These are phyloP conservation scores for Synchiropus splendidus DNA, from an alignment of 2,113 vertebrate species.

Conservation along the genomic window DNA sequence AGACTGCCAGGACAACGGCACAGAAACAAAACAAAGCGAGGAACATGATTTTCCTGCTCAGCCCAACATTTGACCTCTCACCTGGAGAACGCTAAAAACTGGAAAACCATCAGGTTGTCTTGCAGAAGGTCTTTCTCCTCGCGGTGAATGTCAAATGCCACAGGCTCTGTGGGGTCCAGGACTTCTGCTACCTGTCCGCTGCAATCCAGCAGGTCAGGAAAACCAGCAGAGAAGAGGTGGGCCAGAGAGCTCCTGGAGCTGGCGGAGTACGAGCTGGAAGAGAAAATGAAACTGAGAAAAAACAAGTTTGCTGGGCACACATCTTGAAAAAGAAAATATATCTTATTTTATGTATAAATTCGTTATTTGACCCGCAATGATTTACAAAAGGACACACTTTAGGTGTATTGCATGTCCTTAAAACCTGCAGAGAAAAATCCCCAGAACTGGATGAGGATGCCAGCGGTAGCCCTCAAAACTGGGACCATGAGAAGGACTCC, in stretches of 20 bases:
- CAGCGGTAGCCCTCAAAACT: slow-evolving; percentile 24
- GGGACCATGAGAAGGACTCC: slow-evolving; percentile 10
- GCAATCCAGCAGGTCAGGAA: slow-evolving; percentile 74
- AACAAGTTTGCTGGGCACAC: no score
- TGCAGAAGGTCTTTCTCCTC: slow-evolving; percentile 78
- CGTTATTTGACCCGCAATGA: no score
- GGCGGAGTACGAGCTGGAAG: slow-evolving; percentile 55
- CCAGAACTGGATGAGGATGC: slow-evolving; percentile 20
- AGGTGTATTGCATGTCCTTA: no score
- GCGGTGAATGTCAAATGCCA: slow-evolving; percentile 62
- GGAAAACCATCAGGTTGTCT: slow-evolving; percentile 79
- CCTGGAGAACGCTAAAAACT: slow-evolving; percentile 88
- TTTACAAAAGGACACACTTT: no score
- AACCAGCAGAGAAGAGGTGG: slow-evolving; percentile 68
- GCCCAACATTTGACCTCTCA: slow-evolving; percentile 50
- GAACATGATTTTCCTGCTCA: no score
- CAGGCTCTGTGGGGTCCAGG: slow-evolving; percentile 57
- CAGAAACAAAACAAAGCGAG: background rate
- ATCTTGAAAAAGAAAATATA: no score
- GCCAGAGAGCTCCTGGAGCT: slow-evolving; percentile 74
- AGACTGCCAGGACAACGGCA: no score
- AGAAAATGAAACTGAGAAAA: background rate
- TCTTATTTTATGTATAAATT: no score
- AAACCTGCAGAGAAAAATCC: background rate
- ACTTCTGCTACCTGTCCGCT: slow-evolving; percentile 67